These are phyloP conservation scores for Tonatia bakeri DNA, from an alignment of 2,113 vertebrate genomes.

Conservation along the genomic window DNA sequence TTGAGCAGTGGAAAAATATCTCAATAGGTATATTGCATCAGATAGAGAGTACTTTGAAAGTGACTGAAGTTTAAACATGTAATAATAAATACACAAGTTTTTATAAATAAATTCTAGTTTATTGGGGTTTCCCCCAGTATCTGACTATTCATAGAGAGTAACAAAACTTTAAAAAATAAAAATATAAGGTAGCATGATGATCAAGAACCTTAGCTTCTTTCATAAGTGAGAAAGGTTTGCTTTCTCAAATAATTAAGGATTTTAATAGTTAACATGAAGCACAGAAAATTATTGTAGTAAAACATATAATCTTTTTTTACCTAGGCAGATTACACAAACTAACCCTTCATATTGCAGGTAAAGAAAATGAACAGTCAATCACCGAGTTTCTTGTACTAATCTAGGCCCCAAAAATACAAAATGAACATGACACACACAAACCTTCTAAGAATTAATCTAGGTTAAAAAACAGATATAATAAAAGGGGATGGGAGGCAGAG, in stretches of 20 bases:
- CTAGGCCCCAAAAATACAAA: neutral
- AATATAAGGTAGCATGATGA: neutral
- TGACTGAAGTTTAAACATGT: too few relatives aligned
- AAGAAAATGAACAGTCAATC: neutral
- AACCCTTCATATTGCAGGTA: neutral
- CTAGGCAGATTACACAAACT: neutral
- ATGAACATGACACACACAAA: neutral
- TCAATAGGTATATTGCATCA: too few relatives aligned
- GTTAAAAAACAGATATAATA: neutral
- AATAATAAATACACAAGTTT: too few relatives aligned
- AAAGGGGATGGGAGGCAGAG: neutral
- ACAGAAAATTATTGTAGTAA: neutral
- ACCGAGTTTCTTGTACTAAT: neutral
- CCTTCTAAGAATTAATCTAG: neutral
- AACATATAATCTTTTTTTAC: constrained; percentile 10
- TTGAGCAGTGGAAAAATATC: too few relatives aligned
- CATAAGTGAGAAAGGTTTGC: neutral
- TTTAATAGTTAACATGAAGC: neutral
- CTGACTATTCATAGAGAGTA: neutral
- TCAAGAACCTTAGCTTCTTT: neutral
- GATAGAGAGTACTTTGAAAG: too few relatives aligned
- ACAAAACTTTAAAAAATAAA: constrained; percentile 24
- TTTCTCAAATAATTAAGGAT: neutral
- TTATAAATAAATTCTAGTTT: too few relatives aligned
- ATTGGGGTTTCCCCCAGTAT: neutral